phyloP scores from a whole-genome alignment of 1,140 invertebrate species.

The Drosophila watanabei region DNA sequence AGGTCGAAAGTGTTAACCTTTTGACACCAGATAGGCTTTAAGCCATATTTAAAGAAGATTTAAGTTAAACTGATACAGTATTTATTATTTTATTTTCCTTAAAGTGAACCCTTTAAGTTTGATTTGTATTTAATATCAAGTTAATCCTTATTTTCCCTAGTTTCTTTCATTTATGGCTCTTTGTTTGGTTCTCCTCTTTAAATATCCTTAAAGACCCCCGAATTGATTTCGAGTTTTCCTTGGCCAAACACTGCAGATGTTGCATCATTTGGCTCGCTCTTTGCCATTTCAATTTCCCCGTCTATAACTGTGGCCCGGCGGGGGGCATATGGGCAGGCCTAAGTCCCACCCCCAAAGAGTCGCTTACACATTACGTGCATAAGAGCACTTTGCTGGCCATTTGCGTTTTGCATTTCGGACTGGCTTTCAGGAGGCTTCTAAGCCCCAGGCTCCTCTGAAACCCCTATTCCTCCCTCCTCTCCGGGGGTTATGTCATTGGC shows the following conservation, averaged over 20 bases:
- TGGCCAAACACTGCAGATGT: conserved; percentile 38
- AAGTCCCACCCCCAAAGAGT: conserved; percentile 26
- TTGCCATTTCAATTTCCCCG: conserved; percentile 47
- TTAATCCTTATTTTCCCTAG: too few species aligned
- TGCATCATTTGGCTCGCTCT: conserved; percentile 50
- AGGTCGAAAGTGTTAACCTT: conserved; percentile 9
- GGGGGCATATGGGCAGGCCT: conserved; percentile 6
- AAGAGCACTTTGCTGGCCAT: conserved; percentile 69
- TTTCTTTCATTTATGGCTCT: background rate
- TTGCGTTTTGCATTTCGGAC: conserved; percentile 55
- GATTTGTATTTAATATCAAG: background rate
- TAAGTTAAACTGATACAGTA: background rate
- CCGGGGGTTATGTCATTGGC: conserved; percentile 52
- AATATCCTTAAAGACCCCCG: background rate
- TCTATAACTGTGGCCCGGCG: conserved; percentile 24
- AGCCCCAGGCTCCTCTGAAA: background rate
- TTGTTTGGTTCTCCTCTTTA: background rate
- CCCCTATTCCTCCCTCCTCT: background rate
- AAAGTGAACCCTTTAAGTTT: background rate
- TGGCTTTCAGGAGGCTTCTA: conserved; percentile 11
- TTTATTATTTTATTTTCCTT: background rate
- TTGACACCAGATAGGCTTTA: background rate
- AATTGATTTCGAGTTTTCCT: conserved; percentile 16
- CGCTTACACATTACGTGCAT: conserved; percentile 65
- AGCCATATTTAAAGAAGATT: background rate